Evolutionary conservation across 2,888 invertebrate species (phyloP), one percentile per base, ranked within the genome.

Genomic region (Tuberolachnus salignus): DNA sequence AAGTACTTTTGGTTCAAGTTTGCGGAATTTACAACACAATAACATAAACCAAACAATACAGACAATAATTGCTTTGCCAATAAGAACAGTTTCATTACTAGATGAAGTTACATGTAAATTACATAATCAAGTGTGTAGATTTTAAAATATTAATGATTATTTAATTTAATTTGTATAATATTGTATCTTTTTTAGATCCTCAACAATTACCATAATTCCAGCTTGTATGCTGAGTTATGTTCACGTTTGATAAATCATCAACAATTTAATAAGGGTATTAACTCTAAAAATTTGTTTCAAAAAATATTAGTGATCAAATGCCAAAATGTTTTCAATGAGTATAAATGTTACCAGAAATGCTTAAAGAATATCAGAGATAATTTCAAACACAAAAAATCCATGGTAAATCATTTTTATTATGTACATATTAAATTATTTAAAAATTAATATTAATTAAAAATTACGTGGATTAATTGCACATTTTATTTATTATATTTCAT

Each of bases 221-320:
- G 19, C 9, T 1, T 53, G 19, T 69, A 69, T 19, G 67, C 67
- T 13, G 9, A 34, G 3, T 34, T 69, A 13, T 69, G 67, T 69
- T 34, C 67, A 69, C 6, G 8, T 51, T 14, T 69, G 67, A 53
- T 69, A n/a, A 69, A 69, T 13, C 9, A 53, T 3, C 2, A 16
- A 8, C n/a, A 13, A 1, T 69, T 53, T 34, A 69, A 69, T 69
- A 69, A 26, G 34, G 1, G 13, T 34, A 11, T 6, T 13, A 19
- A 34, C 14, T 26, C 51, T 1, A 8, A 69, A 34, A 53, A 8
- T 19, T 19, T 51, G 34, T 69, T 69, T 53, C 26, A 69, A 53
- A 69, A 69, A 69, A 44, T 69, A 14, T 14, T 69, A 9, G 13
- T 51, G 14, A 6, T 19, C 19, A 69, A 69, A 69, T 51, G 67